Evolutionary conservation across 2,113 vertebrate species (phyloP).

Genomic region (Echinops telfairi): DNA sequence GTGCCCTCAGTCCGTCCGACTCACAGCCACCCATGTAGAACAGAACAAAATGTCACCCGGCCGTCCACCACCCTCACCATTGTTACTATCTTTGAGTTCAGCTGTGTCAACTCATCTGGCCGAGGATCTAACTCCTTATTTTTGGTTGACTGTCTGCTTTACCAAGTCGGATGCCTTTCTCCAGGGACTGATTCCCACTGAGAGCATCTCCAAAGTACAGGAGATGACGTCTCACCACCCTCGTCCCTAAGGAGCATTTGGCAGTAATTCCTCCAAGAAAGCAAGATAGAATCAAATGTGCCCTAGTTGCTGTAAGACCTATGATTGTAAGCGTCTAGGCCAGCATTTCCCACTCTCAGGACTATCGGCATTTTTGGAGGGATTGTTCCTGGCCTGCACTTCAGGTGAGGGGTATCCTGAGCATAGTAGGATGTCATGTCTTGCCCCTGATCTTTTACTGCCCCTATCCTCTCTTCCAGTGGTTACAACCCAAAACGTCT

Average conservation of each 20-base stretch:
- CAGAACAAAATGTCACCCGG: not conserved
- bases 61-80: not conserved
- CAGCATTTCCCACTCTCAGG: not conserved
- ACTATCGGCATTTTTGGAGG: not conserved
- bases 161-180: not conserved
- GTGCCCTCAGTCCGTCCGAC: not conserved
- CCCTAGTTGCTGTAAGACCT: not conserved
- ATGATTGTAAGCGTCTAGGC: not conserved
- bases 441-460: not conserved
- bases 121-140: not conserved
- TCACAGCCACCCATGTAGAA: not conserved
- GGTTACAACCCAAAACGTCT: not conserved
- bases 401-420: not conserved
- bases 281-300: not conserved
- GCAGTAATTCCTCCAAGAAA: not conserved
- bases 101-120: not conserved
- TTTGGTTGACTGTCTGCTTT: not conserved
- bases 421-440: not conserved
- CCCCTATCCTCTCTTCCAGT: not conserved
- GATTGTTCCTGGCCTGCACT: not conserved
- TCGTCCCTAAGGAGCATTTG: not conserved
- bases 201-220: not conserved
- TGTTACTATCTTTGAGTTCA: not conserved
- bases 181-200: not conserved
- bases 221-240: not conserved